These are phyloP conservation scores for Brienomyrus longianalis DNA, from an alignment of 2,113 vertebrate species.

Conservation along the genomic window DNA sequence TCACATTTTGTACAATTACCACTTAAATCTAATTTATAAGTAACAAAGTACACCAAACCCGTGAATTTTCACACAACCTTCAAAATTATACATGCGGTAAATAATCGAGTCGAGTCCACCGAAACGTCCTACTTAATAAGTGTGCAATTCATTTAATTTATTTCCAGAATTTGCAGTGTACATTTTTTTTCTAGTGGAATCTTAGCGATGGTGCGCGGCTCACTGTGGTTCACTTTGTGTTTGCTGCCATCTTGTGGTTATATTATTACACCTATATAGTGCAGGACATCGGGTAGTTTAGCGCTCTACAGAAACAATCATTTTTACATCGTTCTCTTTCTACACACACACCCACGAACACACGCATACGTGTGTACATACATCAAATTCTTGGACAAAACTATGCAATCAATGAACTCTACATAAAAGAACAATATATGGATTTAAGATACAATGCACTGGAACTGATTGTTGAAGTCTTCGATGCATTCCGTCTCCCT, in stretches of 20 bases:
- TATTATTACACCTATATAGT: constrained; percentile 22
- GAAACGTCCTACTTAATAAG: constrained; percentile 25
- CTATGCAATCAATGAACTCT: constrained; percentile 47
- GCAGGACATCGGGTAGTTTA: background rate
- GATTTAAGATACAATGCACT: background rate
- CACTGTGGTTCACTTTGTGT: constrained; percentile 22
- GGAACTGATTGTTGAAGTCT: background rate
- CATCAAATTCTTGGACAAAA: constrained; percentile 45
- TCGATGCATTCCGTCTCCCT: background rate
- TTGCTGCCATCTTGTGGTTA: constrained; percentile 48
- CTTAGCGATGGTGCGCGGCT: background rate
- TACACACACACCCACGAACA: constrained; percentile 10
- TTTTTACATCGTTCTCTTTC: background rate
- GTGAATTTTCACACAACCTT: constrained; percentile 31
- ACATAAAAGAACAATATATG: constrained; percentile 39
- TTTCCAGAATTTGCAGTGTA: constrained; percentile 4
- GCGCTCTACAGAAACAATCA: constrained; percentile 14
- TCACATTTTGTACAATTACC: constrained; percentile 48
- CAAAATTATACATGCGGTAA: constrained; percentile 32
- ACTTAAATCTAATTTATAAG: constrained; percentile 50
- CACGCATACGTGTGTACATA: constrained; percentile 16
- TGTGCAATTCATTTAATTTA: constrained; percentile 31
- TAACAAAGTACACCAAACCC: constrained; percentile 54
- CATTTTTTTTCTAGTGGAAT: constrained; percentile 13
- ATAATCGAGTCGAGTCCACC: constrained; percentile 1